These are phyloP conservation scores for Andricus curvator DNA, from an alignment of 2,888 invertebrate species.

Conservation along the genomic window DNA sequence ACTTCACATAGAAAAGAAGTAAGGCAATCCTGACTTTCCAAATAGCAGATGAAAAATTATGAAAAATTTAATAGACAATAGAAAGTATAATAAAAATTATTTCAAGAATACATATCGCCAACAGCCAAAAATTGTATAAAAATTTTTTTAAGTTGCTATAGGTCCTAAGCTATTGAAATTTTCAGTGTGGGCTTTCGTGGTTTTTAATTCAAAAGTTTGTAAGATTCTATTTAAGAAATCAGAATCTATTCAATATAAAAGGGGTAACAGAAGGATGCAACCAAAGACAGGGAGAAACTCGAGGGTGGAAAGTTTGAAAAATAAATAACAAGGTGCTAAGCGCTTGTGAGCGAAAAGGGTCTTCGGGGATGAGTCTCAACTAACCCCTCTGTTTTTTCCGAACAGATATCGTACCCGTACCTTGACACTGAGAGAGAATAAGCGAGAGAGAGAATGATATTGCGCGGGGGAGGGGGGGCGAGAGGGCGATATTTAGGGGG, in stretches of 20 bases:
- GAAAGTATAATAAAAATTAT: too few species aligned
- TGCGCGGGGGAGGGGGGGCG: constrained; percentile 13
- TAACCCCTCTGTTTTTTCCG: constrained; percentile 59
- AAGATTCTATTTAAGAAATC: constrained; percentile 14
- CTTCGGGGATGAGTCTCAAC: constrained; percentile 42
- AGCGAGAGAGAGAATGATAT: constrained; percentile 11
- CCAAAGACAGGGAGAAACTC: constrained; percentile 53
- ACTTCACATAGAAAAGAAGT: too few species aligned
- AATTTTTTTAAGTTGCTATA: too few species aligned
- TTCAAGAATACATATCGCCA: too few species aligned
- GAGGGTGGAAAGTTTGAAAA: constrained; percentile 67
- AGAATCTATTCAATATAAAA: constrained; percentile 18
- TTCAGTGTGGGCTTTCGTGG: neutral
- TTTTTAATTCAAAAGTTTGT: constrained; percentile 7
- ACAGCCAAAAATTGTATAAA: too few species aligned
- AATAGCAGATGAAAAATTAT: too few species aligned
- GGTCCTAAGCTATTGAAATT: neutral
- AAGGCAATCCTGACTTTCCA: too few species aligned
- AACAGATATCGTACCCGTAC: constrained; percentile 26
- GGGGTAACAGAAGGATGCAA: constrained; percentile 16
- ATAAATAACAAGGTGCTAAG: constrained; percentile 76
- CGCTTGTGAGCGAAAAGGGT: constrained; percentile 57
- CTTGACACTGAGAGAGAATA: constrained; percentile 47
- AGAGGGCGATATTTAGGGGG: constrained; percentile 31
- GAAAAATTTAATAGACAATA: too few species aligned